A percentile compares a stretch with the other conserved stretches of the same genome.
Conservation (phyloP, 2,888 invertebrate species). For the Rhingia rostrata region DNA sequence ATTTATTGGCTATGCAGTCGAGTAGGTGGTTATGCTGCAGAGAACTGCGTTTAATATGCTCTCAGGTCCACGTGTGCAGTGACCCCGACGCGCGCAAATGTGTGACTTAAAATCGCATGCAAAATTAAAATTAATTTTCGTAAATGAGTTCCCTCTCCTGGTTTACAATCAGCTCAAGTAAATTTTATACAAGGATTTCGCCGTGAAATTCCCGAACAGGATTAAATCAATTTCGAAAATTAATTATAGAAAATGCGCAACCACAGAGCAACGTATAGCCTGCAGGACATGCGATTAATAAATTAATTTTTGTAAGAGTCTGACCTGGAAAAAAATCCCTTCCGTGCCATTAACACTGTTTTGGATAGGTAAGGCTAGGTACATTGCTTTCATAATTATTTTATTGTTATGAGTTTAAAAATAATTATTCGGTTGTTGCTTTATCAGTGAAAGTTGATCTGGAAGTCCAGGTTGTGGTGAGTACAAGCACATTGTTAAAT, state of each 20-base stretch:
- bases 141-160: slow-evolving; percentile 23
- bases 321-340: neutral
- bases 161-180: slow-evolving; percentile 31
- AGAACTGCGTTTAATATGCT: slow-evolving; percentile 7
- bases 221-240: slow-evolving; percentile 58
- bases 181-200: slow-evolving; percentile 29
- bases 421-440: too few relatives aligned
- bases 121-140: slow-evolving; percentile 68
- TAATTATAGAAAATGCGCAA: slow-evolving; percentile 43
- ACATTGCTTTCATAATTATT: too few relatives aligned
- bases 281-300: slow-evolving; percentile 27
- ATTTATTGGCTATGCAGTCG: slow-evolving; percentile 52
- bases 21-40: slow-evolving; percentile 14
- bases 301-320: slow-evolving; percentile 37
- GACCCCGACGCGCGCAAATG: slow-evolving; percentile 21
- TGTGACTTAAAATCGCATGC: slow-evolving; percentile 52
- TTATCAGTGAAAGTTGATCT: too few relatives aligned
- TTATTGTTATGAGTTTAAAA: too few relatives aligned
- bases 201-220: slow-evolving; percentile 24
- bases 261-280: neutral
- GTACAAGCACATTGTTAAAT: too few relatives aligned
- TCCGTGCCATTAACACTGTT: neutral
- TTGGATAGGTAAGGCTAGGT: too few relatives aligned
- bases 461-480: too few relatives aligned
- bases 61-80: slow-evolving; percentile 14